Percentiles rank a stretch among this genome's conserved stretches.
Conservation (phyloP, 2,113 vertebrate species). For the Tauraco erythrolophus region DNA sequence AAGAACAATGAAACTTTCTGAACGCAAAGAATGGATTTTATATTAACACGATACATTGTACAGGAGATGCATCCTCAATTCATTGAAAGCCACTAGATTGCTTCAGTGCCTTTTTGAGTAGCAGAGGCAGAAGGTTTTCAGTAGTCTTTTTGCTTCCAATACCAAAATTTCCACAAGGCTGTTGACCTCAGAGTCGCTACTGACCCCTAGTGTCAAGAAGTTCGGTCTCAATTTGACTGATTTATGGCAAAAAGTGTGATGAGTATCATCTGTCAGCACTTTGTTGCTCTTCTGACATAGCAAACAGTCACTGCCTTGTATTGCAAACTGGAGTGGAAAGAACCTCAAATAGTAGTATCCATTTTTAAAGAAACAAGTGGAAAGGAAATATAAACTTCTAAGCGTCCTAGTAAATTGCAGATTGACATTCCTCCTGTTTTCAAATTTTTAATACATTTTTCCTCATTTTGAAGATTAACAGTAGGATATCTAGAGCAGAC, state of each 20-base stretch:
- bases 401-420: background rate
- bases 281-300: fast-evolving
- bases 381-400: background rate
- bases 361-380: background rate
- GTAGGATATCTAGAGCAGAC: background rate
- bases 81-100: background rate
- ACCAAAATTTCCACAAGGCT: background rate
- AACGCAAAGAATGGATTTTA: background rate
- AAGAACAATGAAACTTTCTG: background rate
- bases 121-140: background rate
- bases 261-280: background rate
- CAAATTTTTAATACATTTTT: background rate
- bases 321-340: too few species aligned
- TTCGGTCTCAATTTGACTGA: background rate
- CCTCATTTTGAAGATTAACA: background rate
- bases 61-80: background rate
- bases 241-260: background rate
- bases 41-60: background rate
- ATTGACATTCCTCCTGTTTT: background rate
- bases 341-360: background rate
- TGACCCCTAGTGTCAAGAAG: constrained; percentile 52
- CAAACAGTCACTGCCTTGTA: background rate
- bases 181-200: constrained; percentile 7
- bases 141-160: background rate
- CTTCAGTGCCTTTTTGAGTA: background rate